These are phyloP conservation scores for Camponotus vicinus DNA, from an alignment of 1,140 invertebrate genomes.

Conservation along the genomic window DNA sequence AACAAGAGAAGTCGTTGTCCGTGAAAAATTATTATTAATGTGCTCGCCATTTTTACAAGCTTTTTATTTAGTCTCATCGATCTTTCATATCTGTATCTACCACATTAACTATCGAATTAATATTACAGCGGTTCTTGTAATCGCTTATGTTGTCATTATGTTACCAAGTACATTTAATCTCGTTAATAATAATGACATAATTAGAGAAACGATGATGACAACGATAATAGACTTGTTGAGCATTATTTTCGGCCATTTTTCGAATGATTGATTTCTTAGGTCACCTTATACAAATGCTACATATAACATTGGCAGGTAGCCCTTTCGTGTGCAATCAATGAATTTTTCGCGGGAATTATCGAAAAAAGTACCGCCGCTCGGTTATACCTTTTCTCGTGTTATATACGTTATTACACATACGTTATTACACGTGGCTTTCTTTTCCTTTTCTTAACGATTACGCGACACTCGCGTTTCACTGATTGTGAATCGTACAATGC, in stretches of 20 bases:
- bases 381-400: constrained; percentile 64
- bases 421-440: background rate
- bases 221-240: constrained; percentile 22
- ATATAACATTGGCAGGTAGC: constrained; percentile 9
- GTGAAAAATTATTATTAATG: constrained; percentile 10
- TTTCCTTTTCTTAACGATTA: constrained; percentile 32
- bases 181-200: constrained; percentile 25
- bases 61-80: background rate
- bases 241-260: constrained; percentile 25
- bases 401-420: constrained; percentile 22
- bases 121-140: background rate
- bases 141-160: background rate
- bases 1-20: background rate
- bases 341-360: constrained; percentile 27
- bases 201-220: background rate
- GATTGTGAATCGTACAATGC: constrained; percentile 26
- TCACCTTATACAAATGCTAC: background rate
- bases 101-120: background rate
- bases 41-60: background rate
- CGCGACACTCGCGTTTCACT: constrained; percentile 40
- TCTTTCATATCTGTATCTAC: background rate
- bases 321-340: constrained; percentile 13
- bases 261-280: constrained; percentile 25
- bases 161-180: background rate
- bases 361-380: background rate